Evolutionary conservation across 1,140 invertebrate species (phyloP).

Genomic region (Platyscapa corneri): DNA sequence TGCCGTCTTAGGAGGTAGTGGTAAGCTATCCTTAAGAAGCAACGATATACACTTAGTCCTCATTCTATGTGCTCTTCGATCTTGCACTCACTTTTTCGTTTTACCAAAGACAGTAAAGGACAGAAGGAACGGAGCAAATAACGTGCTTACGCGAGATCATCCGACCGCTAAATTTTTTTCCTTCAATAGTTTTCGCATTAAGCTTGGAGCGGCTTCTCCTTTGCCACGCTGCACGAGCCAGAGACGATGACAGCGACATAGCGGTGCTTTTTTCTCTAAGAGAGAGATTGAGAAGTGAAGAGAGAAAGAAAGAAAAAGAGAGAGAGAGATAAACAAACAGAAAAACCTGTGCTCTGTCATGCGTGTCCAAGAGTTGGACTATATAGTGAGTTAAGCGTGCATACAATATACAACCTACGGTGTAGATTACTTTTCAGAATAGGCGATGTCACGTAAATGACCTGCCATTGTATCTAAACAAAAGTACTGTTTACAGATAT

Average conservation of each 20-base stretch:
- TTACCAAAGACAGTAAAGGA: neutral
- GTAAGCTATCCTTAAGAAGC: conserved; percentile 64
- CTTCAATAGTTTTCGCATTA: conserved; percentile 55
- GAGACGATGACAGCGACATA: neutral
- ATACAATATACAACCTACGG: conserved; percentile 62
- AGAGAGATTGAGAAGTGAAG: too few relatives aligned
- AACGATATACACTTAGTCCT: conserved; percentile 56
- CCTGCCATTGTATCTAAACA: conserved; percentile 62
- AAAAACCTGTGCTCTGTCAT: conserved; percentile 35
- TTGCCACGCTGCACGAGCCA: neutral
- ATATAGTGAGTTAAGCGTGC: neutral
- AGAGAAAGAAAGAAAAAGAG: too few relatives aligned
- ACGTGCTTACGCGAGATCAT: conserved; percentile 73
- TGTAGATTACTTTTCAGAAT: conserved; percentile 75
- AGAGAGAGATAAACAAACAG: too few relatives aligned
- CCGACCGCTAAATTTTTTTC: conserved; percentile 64
- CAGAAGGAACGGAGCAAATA: conserved; percentile 71
- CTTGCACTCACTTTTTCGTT: conserved; percentile 8
- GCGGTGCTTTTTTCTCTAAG: neutral
- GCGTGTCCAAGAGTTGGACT: neutral
- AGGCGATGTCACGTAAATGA: conserved; percentile 72
- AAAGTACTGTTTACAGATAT: conserved; percentile 71
- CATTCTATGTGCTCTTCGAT: neutral
- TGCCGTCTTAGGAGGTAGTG: conserved; percentile 57
- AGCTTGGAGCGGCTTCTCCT: conserved; percentile 13